A percentile compares a stretch with the other conserved stretches of the same genome.
Conservation (phyloP, 2,797 vertebrate species). For the Tragopan temminckii region DNA sequence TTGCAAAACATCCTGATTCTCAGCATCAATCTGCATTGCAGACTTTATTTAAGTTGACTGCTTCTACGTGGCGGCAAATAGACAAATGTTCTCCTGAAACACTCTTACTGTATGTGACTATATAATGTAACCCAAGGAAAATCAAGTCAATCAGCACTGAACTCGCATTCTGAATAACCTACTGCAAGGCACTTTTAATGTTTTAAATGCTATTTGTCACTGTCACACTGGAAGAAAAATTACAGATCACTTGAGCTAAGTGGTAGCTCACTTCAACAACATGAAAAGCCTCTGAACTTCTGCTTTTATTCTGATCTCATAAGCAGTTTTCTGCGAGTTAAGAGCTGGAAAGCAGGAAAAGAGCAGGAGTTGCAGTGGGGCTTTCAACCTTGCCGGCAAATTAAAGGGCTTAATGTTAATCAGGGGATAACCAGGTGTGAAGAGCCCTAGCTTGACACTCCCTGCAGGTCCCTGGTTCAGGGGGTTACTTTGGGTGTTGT, state of each 20-base stretch:
- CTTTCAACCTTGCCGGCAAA: background rate
- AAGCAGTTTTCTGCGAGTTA: background rate
- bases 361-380: background rate
- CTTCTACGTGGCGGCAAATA: slow-evolving; percentile 4
- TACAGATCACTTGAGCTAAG: slow-evolving; percentile 46
- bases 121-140: slow-evolving; percentile 35
- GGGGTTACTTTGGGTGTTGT: background rate
- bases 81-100: slow-evolving; percentile 52
- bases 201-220: slow-evolving; percentile 57
- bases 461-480: background rate
- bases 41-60: slow-evolving; percentile 45
- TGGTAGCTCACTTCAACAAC: slow-evolving; percentile 43
- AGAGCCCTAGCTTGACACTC: background rate
- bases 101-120: background rate
- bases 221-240: slow-evolving; percentile 58
- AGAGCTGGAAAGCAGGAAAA: background rate
- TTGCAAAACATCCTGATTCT: slow-evolving; percentile 4
- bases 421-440: background rate
- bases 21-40: slow-evolving; percentile 28
- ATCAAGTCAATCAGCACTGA: slow-evolving; percentile 40
- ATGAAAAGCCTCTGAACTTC: slow-evolving; percentile 35
- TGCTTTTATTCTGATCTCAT: slow-evolving; percentile 32
- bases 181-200: slow-evolving; percentile 43
- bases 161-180: slow-evolving; percentile 20
- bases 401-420: background rate